These are phyloP conservation scores for Leucoraja ocellata DNA, from an alignment of 2,797 vertebrate genomes.

Conservation along the genomic window DNA sequence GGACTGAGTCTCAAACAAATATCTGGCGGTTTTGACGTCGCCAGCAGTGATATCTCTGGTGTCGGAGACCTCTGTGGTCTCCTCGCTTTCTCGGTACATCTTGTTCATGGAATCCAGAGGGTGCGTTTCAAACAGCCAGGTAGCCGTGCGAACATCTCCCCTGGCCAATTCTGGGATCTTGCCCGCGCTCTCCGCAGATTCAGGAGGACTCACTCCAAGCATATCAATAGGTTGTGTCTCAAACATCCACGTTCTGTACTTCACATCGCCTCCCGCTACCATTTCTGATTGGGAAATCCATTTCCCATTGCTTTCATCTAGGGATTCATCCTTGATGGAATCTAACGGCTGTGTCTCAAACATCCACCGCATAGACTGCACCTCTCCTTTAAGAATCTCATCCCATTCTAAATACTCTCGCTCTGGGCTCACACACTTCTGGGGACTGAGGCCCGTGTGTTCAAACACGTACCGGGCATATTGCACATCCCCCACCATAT, in stretches of 20 bases:
- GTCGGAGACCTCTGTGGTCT: conserved; percentile 55
- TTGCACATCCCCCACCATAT: conserved; percentile 58
- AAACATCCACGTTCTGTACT: conserved; percentile 77
- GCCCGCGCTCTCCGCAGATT: conserved; percentile 53
- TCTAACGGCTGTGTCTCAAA: conserved; percentile 80
- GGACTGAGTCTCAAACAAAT: conserved; percentile 75
- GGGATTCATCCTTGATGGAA: conserved; percentile 63
- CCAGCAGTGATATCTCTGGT: conserved; percentile 66
- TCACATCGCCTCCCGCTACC: conserved; percentile 70
- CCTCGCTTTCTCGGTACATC: conserved; percentile 61
- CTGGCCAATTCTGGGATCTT: conserved; percentile 68
- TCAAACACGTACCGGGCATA: conserved; percentile 67
- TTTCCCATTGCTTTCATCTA: conserved; percentile 54
- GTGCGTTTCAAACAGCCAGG: conserved; percentile 76
- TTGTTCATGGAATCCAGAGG: conserved; percentile 70
- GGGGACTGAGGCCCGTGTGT: conserved; percentile 56
- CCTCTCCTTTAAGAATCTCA: conserved; percentile 75
- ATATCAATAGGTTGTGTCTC: conserved; percentile 70
- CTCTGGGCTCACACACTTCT: conserved; percentile 59
- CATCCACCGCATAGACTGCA: conserved; percentile 74
- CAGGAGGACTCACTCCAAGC: conserved; percentile 48
- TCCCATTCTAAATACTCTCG: conserved; percentile 69
- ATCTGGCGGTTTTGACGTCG: conserved; percentile 71
- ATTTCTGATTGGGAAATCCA: conserved; percentile 67
- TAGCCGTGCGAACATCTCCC: conserved; percentile 64